Evolutionary conservation across 2,797 vertebrate genomes (phyloP).

Genomic region (Todus mexicanus): DNA sequence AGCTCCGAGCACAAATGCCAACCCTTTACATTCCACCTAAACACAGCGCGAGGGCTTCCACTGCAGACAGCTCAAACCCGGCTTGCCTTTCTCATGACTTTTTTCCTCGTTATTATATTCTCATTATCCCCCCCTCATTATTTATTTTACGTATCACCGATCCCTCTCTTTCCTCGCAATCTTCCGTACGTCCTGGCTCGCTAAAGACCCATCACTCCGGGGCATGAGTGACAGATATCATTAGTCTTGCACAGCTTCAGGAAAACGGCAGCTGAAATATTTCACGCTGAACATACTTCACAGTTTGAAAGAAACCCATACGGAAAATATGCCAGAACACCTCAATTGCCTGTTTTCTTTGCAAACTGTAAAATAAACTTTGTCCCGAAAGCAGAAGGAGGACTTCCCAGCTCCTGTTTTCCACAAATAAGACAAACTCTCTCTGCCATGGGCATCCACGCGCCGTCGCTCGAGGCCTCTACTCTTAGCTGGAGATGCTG

Average conservation of each 20-base stretch:
- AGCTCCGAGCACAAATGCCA: too few relatives aligned
- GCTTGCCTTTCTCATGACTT: not conserved
- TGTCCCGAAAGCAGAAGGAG: slow-evolving; percentile 24
- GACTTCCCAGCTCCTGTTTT: not conserved
- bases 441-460: not conserved
- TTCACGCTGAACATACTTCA: slow-evolving; percentile 30
- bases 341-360: not conserved
- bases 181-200: not conserved
- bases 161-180: not conserved
- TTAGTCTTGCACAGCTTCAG: slow-evolving; percentile 48
- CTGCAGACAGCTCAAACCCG: not conserved
- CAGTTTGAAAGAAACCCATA: slow-evolving; percentile 40
- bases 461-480: not conserved
- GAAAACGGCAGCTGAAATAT: slow-evolving; percentile 41
- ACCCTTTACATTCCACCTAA: not conserved
- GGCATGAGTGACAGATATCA: slow-evolving; percentile 16
- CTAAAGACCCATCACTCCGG: not conserved
- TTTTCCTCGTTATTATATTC: too few relatives aligned
- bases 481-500: not conserved
- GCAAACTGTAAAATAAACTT: slow-evolving; percentile 42
- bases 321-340: slow-evolving; percentile 36
- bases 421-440: not conserved
- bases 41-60: not conserved
- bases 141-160: not conserved
- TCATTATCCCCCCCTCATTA: not conserved